phyloP scores from a whole-genome alignment of 53 echinoderm and acorn worm species.

The Stichopus horrens region DNA sequence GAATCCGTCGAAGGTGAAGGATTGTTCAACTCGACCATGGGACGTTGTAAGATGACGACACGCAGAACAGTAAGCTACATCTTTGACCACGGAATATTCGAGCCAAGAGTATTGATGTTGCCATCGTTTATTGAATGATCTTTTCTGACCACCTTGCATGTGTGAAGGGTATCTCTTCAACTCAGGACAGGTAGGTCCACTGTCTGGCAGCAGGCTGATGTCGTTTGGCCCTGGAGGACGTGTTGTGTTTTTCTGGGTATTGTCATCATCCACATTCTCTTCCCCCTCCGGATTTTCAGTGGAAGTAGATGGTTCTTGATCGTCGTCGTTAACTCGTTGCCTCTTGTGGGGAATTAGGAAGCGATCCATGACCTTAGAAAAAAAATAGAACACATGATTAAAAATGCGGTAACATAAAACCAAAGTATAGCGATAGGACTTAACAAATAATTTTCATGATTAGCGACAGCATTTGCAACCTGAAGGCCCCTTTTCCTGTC shows the following conservation, averaged over 20 bases:
- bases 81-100: slow-evolving; percentile 45
- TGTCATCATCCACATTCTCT: slow-evolving; percentile 24
- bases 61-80: slow-evolving; percentile 39
- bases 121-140: slow-evolving; percentile 35
- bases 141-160: slow-evolving; percentile 36
- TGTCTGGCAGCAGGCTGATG: slow-evolving; percentile 34
- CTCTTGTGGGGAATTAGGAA: slow-evolving; percentile 44
- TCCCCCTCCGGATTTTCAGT: slow-evolving; percentile 18
- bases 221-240: slow-evolving; percentile 21
- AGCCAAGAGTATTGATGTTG: slow-evolving; percentile 38
- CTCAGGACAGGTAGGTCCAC: slow-evolving; percentile 25
- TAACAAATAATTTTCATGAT: not conserved
- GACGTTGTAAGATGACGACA: slow-evolving; percentile 36
- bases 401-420: not conserved
- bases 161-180: slow-evolving; percentile 31
- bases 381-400: not conserved
- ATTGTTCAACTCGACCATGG: slow-evolving; percentile 44
- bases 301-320: slow-evolving; percentile 12
- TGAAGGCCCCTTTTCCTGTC: not conserved
- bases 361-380: slow-evolving; percentile 35
- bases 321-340: slow-evolving; percentile 36
- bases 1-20: slow-evolving; percentile 33
- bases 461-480: not conserved
- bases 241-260: slow-evolving; percentile 20
- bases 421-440: not conserved